A percentile compares a stretch with the other conserved stretches of the same genome.
phyloP scores from a whole-genome alignment of 2,888 invertebrate genomes.

The Carpatolechia fugitivella region DNA sequence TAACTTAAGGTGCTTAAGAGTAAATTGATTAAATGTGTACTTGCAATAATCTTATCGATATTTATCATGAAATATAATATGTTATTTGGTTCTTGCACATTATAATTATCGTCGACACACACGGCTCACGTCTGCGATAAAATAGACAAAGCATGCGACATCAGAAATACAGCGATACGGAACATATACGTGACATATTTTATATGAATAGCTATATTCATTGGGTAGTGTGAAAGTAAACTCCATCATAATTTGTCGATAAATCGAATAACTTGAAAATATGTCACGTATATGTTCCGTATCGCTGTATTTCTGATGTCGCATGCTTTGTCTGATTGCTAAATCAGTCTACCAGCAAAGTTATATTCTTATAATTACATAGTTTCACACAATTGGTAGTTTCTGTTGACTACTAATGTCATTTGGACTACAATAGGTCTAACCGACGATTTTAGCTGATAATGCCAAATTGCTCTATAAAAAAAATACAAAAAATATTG shows the following conservation, averaged over 20 bases:
- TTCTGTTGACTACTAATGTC: too few species aligned
- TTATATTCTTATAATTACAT: too few species aligned
- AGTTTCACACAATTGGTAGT: too few species aligned
- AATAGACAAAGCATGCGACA: not conserved
- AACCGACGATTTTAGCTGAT: too few species aligned
- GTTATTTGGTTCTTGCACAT: not conserved
- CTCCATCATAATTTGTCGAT: too few species aligned
- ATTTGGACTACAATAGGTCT: too few species aligned
- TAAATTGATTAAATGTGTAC: conserved; percentile 5
- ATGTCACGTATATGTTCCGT: not conserved
- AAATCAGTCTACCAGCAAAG: too few species aligned
- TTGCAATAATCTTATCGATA: not conserved
- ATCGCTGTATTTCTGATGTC: conserved; percentile 1
- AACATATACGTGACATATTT: not conserved
- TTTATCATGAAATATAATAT: conserved; percentile 12
- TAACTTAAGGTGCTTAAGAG: not conserved
- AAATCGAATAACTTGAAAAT: too few species aligned
- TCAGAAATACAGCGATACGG: not conserved
- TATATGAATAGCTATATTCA: too few species aligned
- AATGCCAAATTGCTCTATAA: too few species aligned
- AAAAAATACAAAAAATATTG: too few species aligned
- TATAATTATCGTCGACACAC: not conserved
- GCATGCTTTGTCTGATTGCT: not conserved
- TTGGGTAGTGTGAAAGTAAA: too few species aligned
- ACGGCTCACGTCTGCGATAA: not conserved